Conservation (phyloP, 2,888 invertebrate species). For the Amiota minor region DNA sequence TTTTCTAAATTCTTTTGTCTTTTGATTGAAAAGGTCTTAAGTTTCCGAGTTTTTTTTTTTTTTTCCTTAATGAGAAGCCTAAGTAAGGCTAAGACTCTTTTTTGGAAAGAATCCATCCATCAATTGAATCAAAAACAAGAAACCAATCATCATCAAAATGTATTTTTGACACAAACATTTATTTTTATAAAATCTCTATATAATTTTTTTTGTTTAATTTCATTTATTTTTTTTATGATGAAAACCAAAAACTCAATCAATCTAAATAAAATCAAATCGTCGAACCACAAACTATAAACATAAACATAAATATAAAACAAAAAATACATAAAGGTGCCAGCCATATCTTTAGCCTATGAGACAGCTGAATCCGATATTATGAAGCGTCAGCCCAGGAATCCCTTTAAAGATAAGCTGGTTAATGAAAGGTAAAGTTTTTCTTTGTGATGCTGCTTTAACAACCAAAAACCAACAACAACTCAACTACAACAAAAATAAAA, state of each 20-base stretch:
- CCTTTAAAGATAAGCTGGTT: constrained; percentile 97
- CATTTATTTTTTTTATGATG: constrained; percentile 30
- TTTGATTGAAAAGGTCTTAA: too few relatives aligned
- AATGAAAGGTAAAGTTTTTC: constrained; percentile 90
- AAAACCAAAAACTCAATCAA: constrained; percentile 19
- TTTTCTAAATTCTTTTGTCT: too few relatives aligned
- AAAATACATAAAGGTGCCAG: constrained; percentile 83
- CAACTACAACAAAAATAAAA: constrained; percentile 29
- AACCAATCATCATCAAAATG: background rate
- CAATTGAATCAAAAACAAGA: too few relatives aligned
- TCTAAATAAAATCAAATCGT: constrained; percentile 22
- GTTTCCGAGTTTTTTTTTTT: too few relatives aligned
- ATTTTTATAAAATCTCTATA: constrained; percentile 39
- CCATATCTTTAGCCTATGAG: constrained; percentile 98
- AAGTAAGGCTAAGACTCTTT: too few relatives aligned
- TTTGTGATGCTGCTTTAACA: constrained; percentile 58
- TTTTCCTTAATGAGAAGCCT: too few relatives aligned
- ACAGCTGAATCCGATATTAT: constrained; percentile 98
- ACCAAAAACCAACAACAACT: constrained; percentile 37
- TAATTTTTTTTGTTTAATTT: constrained; percentile 59
- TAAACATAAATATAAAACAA: too few relatives aligned
- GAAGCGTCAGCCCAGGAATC: constrained; percentile 98
- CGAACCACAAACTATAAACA: too few relatives aligned
- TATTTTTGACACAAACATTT: constrained; percentile 28
- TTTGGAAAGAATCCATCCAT: too few relatives aligned